Conservation (phyloP, 2,888 invertebrate species). For the Altica lythri region DNA sequence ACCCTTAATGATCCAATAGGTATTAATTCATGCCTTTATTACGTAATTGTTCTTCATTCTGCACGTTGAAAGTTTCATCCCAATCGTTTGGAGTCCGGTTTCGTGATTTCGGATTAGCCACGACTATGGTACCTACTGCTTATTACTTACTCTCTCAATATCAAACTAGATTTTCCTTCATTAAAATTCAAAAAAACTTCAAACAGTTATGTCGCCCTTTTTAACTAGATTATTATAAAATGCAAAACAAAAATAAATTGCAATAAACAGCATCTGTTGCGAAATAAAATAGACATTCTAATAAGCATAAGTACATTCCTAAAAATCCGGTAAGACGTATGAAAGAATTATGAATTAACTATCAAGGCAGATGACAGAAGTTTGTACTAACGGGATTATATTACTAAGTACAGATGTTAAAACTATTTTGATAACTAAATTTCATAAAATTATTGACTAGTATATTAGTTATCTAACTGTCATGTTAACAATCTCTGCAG, state of each 20-base stretch:
- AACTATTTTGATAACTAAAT: conserved; percentile 9
- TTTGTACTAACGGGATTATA: not conserved
- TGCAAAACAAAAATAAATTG: not conserved
- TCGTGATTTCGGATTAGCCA: conserved; percentile 5
- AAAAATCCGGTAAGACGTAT: not conserved
- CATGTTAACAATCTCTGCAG: no score
- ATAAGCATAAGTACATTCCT: not conserved
- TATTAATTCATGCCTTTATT: conserved; percentile 13
- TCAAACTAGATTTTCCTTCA: not conserved
- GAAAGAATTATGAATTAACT: not conserved
- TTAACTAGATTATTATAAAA: no score
- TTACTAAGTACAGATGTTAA: not conserved
- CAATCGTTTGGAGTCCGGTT: not conserved
- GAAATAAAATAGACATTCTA: not conserved
- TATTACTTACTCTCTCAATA: not conserved
- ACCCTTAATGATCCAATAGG: conserved; percentile 10
- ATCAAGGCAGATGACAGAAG: not conserved
- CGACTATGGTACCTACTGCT: conserved; percentile 4
- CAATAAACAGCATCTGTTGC: conserved; percentile 1
- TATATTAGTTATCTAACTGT: conserved; percentile 7
- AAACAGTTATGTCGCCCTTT: no score
- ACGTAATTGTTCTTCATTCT: conserved; percentile 7
- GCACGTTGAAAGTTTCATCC: conserved; percentile 1
- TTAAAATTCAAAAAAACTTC: not conserved
- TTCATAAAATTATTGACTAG: conserved; percentile 9